Evolutionary conservation across 2,888 invertebrate genomes (phyloP).

Genomic region (Trisateles emortualis): DNA sequence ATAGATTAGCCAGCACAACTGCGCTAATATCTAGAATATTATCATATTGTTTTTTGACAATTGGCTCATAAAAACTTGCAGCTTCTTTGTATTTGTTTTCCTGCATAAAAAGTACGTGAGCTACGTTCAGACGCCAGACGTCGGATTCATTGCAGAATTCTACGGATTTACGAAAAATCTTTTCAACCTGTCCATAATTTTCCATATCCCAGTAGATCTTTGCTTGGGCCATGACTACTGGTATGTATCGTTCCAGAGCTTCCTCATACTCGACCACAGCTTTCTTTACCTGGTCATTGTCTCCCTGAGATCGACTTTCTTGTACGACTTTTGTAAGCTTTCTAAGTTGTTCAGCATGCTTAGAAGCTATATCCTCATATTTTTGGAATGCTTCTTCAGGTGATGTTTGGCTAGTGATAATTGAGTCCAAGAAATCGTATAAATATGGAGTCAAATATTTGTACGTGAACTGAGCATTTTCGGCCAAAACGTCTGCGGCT

Average conservation of each 20-base stretch:
- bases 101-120: conserved; percentile 99
- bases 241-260: conserved; percentile 96
- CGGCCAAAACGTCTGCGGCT: conserved; percentile 98
- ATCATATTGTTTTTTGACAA: conserved; percentile 97
- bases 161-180: conserved; percentile 98
- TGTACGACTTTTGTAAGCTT: conserved; percentile 98
- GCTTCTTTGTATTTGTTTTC: conserved; percentile 99
- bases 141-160: conserved; percentile 99
- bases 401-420: conserved; percentile 98
- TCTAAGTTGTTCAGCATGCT: conserved; percentile 95
- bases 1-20: conserved; percentile 99
- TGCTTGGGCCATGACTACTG: conserved; percentile 99
- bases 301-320: conserved; percentile 95
- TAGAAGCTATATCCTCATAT: conserved; percentile 97
- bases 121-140: conserved; percentile 98
- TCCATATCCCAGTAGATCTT: conserved; percentile 99
- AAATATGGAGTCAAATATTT: conserved; percentile 97
- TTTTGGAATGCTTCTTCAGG: conserved; percentile 98
- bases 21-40: conserved; percentile 98
- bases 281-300: conserved; percentile 95
- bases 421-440: conserved; percentile 97
- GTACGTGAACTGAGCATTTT: conserved; percentile 98
- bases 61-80: conserved; percentile 98
- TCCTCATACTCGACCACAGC: conserved; percentile 97
- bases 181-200: conserved; percentile 98